A percentile compares a stretch with the other conserved stretches of the same genome.
Evolutionary conservation across 2,888 invertebrate species (phyloP).

Genomic region (Argynnis bischoffii): DNA sequence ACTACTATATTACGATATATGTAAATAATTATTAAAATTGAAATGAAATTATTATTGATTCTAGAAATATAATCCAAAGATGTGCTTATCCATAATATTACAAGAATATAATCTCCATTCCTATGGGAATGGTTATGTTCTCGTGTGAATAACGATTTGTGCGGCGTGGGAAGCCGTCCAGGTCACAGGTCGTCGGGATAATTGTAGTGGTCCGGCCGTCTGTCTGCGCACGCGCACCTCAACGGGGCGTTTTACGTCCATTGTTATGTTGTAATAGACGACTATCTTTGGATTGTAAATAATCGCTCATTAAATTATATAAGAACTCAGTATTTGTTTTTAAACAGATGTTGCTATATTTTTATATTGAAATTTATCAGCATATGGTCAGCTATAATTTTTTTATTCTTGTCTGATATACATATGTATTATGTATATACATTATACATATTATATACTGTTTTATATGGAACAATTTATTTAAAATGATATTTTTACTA

Average conservation of each 20-base stretch:
- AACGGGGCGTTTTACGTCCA: slow-evolving; percentile 41
- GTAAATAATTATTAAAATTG: too few relatives aligned
- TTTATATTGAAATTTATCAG: too few relatives aligned
- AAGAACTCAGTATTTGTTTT: too few relatives aligned
- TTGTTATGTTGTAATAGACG: not conserved
- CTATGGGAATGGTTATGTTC: slow-evolving; percentile 73
- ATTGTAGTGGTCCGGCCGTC: slow-evolving; percentile 59
- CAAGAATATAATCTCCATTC: slow-evolving; percentile 44
- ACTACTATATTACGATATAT: too few relatives aligned
- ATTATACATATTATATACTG: not conserved
- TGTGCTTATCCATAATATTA: not conserved
- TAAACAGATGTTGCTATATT: too few relatives aligned
- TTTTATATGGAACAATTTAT: not conserved
- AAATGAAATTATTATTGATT: too few relatives aligned
- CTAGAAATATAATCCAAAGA: too few relatives aligned
- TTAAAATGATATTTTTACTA: not conserved
- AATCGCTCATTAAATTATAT: too few relatives aligned
- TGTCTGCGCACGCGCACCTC: slow-evolving; percentile 50
- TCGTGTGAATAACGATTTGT: slow-evolving; percentile 66
- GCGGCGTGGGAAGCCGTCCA: slow-evolving; percentile 64
- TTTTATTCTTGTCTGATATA: not conserved
- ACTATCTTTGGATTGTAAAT: too few relatives aligned
- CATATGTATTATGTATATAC: not conserved
- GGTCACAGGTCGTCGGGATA: slow-evolving; percentile 69
- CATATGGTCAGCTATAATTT: not conserved